These are phyloP conservation scores for Drosophila ohnishii DNA, from an alignment of 1,140 invertebrate species.

Conservation along the genomic window DNA sequence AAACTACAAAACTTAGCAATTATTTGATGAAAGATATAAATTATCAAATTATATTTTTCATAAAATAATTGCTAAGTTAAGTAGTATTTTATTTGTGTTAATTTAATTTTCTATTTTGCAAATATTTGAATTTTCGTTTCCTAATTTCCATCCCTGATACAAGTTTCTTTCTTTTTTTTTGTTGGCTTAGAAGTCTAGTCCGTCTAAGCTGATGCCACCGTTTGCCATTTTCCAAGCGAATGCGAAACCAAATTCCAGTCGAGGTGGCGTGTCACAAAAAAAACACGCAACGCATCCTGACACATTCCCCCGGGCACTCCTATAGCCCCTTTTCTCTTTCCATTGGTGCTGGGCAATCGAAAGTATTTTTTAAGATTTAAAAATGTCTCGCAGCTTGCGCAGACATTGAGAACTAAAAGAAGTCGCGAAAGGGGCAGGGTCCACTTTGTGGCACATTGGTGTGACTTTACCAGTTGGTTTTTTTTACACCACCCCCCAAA, in stretches of 20 bases:
- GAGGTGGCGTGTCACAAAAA: conserved; percentile 58
- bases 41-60: too few relatives aligned
- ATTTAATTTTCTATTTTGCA: neutral
- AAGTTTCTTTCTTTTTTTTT: neutral
- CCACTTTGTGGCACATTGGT: conserved; percentile 65
- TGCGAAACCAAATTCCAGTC: conserved; percentile 75
- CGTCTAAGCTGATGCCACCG: conserved; percentile 22
- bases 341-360: conserved; percentile 24
- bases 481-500: conserved; percentile 1
- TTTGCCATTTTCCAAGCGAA: conserved; percentile 71
- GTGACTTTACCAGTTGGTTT: conserved; percentile 49
- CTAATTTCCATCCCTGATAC: conserved; percentile 3
- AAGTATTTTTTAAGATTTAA: conserved; percentile 71
- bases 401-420: conserved; percentile 37
- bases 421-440: conserved; percentile 5
- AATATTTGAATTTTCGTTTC: neutral
- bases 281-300: conserved; percentile 71
- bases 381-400: conserved; percentile 48
- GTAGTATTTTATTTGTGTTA: neutral
- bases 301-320: conserved; percentile 25
- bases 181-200: conserved; percentile 21
- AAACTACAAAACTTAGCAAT: too few relatives aligned
- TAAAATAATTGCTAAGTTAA: neutral
- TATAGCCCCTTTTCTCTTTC: neutral
- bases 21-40: too few relatives aligned